Conservation (phyloP, 1,140 invertebrate genomes). For the Chironomus tepperi region DNA sequence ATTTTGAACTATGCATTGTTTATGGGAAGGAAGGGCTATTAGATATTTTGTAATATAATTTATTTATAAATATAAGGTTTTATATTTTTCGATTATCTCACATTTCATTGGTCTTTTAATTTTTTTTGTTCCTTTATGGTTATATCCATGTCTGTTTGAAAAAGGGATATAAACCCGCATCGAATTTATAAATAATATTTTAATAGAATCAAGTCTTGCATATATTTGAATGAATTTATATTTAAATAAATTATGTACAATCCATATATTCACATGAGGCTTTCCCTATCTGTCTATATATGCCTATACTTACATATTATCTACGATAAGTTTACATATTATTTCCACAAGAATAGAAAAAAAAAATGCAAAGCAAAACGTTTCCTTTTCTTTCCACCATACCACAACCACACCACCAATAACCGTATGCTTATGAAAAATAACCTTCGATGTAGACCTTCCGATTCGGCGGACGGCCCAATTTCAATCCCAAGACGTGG, state of each 20-base stretch:
- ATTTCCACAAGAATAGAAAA: not conserved
- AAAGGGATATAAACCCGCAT: not conserved
- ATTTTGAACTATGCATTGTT: too few relatives aligned
- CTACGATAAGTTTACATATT: not conserved
- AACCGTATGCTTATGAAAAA: not conserved
- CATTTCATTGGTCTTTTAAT: constrained; percentile 27
- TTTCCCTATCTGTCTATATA: too few relatives aligned
- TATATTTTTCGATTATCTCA: constrained; percentile 22
- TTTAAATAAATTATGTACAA: too few relatives aligned
- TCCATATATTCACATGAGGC: too few relatives aligned
- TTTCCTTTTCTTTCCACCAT: not conserved
- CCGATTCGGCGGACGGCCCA: constrained; percentile 64
- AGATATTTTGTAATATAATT: too few relatives aligned
- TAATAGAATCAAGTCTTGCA: not conserved
- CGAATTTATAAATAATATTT: not conserved
- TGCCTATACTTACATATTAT: too few relatives aligned
- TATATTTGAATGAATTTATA: too few relatives aligned
- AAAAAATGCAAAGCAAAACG: not conserved
- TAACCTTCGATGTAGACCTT: constrained; percentile 34
- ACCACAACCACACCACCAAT: not conserved
- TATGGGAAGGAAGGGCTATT: too few relatives aligned
- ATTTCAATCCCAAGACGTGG: constrained; percentile 75
- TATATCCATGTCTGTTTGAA: not conserved
- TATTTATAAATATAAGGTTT: too few relatives aligned
- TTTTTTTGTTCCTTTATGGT: constrained; percentile 21